Evolutionary conservation across 2,797 vertebrate species (phyloP).

Genomic region (Coendou prehensilis): DNA sequence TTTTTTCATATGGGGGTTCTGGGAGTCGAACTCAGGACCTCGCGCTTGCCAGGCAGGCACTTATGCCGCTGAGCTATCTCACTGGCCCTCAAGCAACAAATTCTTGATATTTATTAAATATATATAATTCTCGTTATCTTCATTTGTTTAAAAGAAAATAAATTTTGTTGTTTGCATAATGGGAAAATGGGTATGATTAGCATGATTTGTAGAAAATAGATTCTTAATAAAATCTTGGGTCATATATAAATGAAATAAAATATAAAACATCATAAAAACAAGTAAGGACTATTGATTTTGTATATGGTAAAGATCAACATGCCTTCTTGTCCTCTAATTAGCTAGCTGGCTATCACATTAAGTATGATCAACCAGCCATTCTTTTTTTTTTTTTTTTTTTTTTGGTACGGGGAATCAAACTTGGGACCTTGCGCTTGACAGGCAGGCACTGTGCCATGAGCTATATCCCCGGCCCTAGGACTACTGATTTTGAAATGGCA

Average conservation of each 20-base stretch:
- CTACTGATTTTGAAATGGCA: conserved; percentile 25
- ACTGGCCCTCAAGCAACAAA: conserved; percentile 13
- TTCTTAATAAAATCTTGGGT: conserved; percentile 37
- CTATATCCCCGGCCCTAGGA: no score
- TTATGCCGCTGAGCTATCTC: no score
- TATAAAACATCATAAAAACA: conserved; percentile 5
- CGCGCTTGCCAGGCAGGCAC: no score
- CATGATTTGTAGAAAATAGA: conserved; percentile 17
- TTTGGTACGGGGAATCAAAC: no score
- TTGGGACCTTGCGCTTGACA: no score
- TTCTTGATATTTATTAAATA: conserved; percentile 29
- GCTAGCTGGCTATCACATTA: background rate
- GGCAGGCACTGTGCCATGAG: no score
- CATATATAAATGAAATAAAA: conserved; percentile 44
- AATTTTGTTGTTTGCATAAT: conserved; percentile 8
- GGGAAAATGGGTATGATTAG: background rate
- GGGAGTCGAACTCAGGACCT: no score
- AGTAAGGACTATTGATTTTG: background rate
- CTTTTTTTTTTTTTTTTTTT: no score
- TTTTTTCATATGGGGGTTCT: no score
- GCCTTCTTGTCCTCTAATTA: background rate
- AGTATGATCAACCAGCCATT: background rate
- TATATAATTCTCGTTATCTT: background rate
- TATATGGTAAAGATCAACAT: background rate
- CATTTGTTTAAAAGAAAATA: conserved; percentile 50